Base-by-base conservation (phyloP, 2,888 invertebrate genomes). In the Nineta flava region DNA sequence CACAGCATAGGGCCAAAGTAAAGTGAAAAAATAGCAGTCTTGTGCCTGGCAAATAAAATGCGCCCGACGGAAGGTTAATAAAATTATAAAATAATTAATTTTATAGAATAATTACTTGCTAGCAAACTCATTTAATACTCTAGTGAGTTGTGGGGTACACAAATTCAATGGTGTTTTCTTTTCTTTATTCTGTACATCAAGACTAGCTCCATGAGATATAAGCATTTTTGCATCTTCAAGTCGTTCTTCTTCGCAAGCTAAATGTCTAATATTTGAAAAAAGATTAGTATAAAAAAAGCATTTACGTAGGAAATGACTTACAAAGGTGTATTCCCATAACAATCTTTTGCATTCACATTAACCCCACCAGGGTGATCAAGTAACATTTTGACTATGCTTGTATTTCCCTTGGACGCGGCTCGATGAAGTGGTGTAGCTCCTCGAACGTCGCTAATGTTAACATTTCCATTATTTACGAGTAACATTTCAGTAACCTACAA, bases 171-270 rank as follows among this genome's bases (percentile, higher is more conserved):
- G 79, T 3, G 79, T 75, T 60, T 76, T 74, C 51, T 74, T 68
- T 50, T 81, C 80, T 58, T 77, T 81, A 63, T 88, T 87, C 57
- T 64, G 60, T 13, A 74, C 59, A 35, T 72, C 67, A 10, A 75
- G 54, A 57, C 70, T 69, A 6, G 83, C 86, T 15, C 85, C 85
- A 58, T 76, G 69, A 54, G 74, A 67, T 0, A 81, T 73, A 51
- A 88, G 67, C 56, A 83, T 63, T 57, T 75, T 70, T 7, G 83
- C 81, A 55, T 76, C 79, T 51, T 79, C 76, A 55, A 75, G 72
- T 54, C 84, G 72, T 56, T 82, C 78, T 65, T 88, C 88, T 65
- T 88, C 87, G 67, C 87, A 87, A 3, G 87, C 83, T 53, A 87
- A 71, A 66, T 88, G 87, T 51, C 79, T 79, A 65, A 48, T 69